Evolutionary conservation across 92 coral and sea anemone species (phyloP).

Genomic region (Bergia puertoricense): DNA sequence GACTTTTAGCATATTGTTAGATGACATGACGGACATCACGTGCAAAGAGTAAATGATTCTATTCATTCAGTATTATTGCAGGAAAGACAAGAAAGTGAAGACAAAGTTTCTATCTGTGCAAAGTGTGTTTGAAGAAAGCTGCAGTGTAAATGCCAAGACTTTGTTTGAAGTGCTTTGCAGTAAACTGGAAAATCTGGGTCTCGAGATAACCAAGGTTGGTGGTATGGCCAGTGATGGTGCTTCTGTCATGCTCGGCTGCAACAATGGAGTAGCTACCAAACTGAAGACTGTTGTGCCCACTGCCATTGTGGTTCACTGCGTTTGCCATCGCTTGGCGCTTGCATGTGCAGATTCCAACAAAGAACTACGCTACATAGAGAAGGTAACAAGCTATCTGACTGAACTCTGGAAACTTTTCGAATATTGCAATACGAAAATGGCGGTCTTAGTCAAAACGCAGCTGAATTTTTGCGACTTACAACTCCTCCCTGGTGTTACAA

Average conservation of each 20-base stretch:
- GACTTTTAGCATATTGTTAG: constrained; percentile 56
- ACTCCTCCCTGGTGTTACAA: constrained; percentile 45
- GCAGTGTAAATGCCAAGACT: constrained; percentile 62
- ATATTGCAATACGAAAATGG: constrained; percentile 50
- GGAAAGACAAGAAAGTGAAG: constrained; percentile 59
- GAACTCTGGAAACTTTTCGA: constrained; percentile 63
- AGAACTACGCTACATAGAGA: constrained; percentile 59
- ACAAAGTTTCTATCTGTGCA: constrained; percentile 57
- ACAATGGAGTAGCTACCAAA: constrained; percentile 37
- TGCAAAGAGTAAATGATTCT: constrained; percentile 58
- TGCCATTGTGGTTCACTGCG: constrained; percentile 42
- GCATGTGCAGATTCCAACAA: constrained; percentile 66
- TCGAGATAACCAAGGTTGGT: constrained; percentile 32
- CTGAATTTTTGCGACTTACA: constrained; percentile 30
- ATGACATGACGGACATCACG: constrained; percentile 63
- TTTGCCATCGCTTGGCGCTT: constrained; percentile 56
- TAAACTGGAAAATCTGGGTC: constrained; percentile 54
- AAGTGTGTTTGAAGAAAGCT: constrained; percentile 59
- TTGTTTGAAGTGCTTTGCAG: constrained; percentile 50
- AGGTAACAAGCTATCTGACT: constrained; percentile 54
- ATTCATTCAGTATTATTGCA: constrained; percentile 62
- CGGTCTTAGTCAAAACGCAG: constrained; percentile 43
- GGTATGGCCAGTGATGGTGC: constrained; percentile 39
- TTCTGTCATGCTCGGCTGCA: constrained; percentile 37
- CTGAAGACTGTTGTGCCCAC: constrained; percentile 26